Evolutionary conservation across 2,113 vertebrate genomes (phyloP), one percentile per base, ranked within the genome.

Genomic region (Labrus mixtus): DNA sequence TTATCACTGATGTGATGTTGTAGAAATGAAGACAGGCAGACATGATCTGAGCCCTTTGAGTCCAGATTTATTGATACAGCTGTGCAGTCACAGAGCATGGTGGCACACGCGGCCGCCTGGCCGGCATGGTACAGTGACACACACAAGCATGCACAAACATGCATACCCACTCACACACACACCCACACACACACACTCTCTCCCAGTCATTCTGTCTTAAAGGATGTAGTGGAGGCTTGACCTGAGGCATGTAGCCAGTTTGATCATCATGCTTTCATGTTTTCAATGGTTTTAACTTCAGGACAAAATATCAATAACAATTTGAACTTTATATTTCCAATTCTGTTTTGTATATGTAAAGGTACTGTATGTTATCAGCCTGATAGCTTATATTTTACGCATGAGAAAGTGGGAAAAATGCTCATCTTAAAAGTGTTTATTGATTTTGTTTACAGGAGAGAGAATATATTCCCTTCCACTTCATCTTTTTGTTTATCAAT

Each of bases 31-130:
- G 85, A 93, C 89, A 93, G 66, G 25, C 80, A 86, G 62, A 85
- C 92, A 83, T 92, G 91, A 93, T 95, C 92, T 94, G 93, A 95
- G 93, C 93, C 93, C 94, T 95, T 94, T 94, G 89, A 94, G 83
- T 92, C 92, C 91, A 93, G 90, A 88, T 95, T 95, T 95, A 95
- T 95, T 95, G 93, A 94, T 89, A 93, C 87, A 72, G 87, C 88
- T 93, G 93, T 93, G 92, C 94, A 94, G 91, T 93, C 90, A 93
- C 90, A 92, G 85, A 92, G 90, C 86, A 87, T 88, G 88, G 86
- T 92, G 87, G 84, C 91, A 89, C 88, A 91, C 87, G 68, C 36
- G 86, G 83, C 83, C 86, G 79, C 90, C 76, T 71, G 81, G 84
- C 89, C 91, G 64, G 83, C 83, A 85, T 83, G 79, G 76, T 73